Percentiles rank a stretch among this genome's conserved stretches.
Conservation (phyloP, 2,113 vertebrate genomes). For the Myrmophylax atrothorax region DNA sequence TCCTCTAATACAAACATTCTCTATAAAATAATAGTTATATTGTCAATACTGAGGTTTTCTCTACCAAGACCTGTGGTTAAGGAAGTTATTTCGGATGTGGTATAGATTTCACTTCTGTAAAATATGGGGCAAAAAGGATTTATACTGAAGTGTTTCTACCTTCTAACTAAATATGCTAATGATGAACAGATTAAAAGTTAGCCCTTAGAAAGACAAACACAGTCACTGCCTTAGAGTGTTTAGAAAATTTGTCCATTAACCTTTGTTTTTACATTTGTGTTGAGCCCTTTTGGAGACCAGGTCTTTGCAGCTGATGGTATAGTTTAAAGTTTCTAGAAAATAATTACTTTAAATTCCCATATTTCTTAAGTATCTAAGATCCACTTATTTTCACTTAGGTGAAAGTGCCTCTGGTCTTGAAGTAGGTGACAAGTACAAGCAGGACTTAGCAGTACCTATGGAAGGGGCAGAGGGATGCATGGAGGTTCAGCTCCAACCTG, state of each 20-base stretch:
- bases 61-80: not conserved
- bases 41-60: not conserved
- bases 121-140: not conserved
- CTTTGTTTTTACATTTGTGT: not conserved
- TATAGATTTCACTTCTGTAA: not conserved
- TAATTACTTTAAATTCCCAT: not conserved
- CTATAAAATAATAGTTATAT: not conserved
- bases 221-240: not conserved
- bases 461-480: not conserved
- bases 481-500: not conserved
- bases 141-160: not conserved
- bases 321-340: not conserved
- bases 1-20: not conserved
- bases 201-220: not conserved
- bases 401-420: rapidly evolving
- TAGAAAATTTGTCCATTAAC: not conserved
- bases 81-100: not conserved
- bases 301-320: not conserved
- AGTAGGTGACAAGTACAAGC: not conserved
- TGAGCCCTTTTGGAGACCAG: not conserved
- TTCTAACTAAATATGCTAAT: not conserved
- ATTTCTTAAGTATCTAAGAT: not conserved
- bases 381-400: not conserved
- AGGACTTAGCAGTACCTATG: not conserved
- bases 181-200: not conserved